Conservation (phyloP, 2,888 invertebrate genomes). For the Alsophila aescularia region DNA sequence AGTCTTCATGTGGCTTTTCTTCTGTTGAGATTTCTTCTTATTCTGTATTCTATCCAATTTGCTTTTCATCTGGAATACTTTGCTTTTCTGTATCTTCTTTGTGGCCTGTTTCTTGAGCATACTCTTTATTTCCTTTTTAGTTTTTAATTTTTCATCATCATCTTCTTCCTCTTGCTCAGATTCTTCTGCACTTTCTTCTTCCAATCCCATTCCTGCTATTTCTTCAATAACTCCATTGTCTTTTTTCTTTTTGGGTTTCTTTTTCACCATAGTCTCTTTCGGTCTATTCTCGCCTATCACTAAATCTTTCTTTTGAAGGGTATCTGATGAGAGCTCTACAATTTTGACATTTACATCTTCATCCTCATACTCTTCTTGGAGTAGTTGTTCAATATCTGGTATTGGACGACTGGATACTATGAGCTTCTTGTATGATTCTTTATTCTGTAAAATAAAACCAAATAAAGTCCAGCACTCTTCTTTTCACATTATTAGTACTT, state of each 20-base stretch:
- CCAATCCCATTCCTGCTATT: constrained; percentile 70
- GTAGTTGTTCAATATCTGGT: constrained; percentile 87
- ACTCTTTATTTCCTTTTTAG: constrained; percentile 88
- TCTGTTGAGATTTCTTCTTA: constrained; percentile 86
- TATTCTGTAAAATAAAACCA: constrained; percentile 62
- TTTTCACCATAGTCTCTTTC: constrained; percentile 47
- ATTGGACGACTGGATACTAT: constrained; percentile 89
- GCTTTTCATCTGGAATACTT: constrained; percentile 90
- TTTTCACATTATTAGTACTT: no score
- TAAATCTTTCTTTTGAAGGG: constrained; percentile 88
- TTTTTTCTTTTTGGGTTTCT: constrained; percentile 46
- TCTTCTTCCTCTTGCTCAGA: constrained; percentile 55
- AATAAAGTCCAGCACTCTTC: no score
- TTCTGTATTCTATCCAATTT: constrained; percentile 88
- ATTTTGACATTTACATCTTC: constrained; percentile 92
- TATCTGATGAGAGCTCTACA: constrained; percentile 88
- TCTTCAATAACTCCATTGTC: constrained; percentile 45
- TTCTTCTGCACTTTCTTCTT: constrained; percentile 58
- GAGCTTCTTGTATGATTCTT: constrained; percentile 89
- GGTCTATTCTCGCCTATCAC: constrained; percentile 89
- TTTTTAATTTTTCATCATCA: constrained; percentile 63
- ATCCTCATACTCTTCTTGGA: constrained; percentile 89
- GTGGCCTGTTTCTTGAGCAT: constrained; percentile 88
- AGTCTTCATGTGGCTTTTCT: constrained; percentile 60
- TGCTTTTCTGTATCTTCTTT: constrained; percentile 90